Conservation (phyloP, 92 coral and sea anemone genomes). For the Muricea muricata region DNA sequence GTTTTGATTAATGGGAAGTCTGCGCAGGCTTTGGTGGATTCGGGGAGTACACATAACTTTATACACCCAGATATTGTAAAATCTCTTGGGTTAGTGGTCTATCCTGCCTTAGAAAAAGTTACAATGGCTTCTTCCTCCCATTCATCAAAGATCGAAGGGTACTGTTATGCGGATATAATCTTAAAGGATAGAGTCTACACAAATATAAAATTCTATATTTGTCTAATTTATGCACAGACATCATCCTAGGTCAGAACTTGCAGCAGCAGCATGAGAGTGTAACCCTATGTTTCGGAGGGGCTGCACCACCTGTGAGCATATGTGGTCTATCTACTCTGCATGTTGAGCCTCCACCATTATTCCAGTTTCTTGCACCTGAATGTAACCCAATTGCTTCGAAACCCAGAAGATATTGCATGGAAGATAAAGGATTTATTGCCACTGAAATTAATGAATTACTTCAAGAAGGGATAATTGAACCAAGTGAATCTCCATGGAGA, state of each 20-base stretch:
- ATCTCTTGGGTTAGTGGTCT: not conserved
- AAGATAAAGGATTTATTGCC: not conserved
- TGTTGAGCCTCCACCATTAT: constrained; percentile 4
- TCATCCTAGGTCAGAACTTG: constrained; percentile 17
- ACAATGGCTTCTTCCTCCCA: not conserved
- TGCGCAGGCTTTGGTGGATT: not conserved
- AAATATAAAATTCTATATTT: not conserved
- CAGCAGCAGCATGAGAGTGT: constrained; percentile 20
- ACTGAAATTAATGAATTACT: not conserved
- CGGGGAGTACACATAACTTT: not conserved
- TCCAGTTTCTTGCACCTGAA: constrained; percentile 40
- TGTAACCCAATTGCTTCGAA: constrained; percentile 55
- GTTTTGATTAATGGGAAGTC: not conserved
- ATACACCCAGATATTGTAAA: not conserved
- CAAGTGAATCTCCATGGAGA: not conserved
- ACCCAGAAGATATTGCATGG: constrained; percentile 37
- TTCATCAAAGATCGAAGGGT: not conserved
- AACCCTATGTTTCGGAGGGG: not conserved
- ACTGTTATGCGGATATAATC: not conserved
- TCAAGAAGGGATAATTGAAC: not conserved
- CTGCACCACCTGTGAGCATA: not conserved
- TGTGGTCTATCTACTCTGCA: not conserved
- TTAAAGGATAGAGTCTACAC: not conserved
- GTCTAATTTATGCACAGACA: not conserved
- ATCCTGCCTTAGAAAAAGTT: not conserved